phyloP scores from a whole-genome alignment of 2,113 vertebrate genomes.

The Machaerirhynchus nigripectus region DNA sequence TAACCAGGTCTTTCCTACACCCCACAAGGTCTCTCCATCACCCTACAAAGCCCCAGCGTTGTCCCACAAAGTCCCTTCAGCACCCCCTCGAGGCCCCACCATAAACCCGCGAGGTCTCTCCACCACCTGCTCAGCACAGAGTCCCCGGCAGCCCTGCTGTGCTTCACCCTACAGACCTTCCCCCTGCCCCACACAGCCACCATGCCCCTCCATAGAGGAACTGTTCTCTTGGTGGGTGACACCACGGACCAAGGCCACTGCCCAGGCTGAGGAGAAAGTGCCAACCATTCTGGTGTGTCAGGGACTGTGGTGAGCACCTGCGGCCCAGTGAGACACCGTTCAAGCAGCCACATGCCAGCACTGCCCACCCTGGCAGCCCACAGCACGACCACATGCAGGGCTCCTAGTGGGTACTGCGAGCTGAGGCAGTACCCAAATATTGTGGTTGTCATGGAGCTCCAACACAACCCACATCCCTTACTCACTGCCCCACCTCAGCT shows the following conservation, averaged over 20 bases:
- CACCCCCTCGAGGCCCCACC: not conserved
- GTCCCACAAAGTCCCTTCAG: not conserved
- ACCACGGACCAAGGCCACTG: not conserved
- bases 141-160: too few relatives aligned
- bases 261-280: not conserved
- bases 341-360: not conserved
- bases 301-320: not conserved
- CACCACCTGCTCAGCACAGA: too few relatives aligned
- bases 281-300: accelerated
- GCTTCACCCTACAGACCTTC: not conserved
- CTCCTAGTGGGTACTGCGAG: not conserved
- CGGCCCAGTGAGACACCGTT: not conserved
- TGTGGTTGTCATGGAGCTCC: constrained; percentile 26
- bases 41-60: accelerated
- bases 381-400: not conserved
- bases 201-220: accelerated
- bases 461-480: not conserved
- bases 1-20: not conserved
- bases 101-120: not conserved
- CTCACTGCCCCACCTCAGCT: constrained; percentile 7
- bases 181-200: not conserved
- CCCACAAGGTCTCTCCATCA: not conserved
- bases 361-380: accelerated
- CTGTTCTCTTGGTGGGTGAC: not conserved
- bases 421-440: constrained; percentile 38